Conservation (phyloP, 2,888 invertebrate species). For the Cyrtodaria siliqua region DNA sequence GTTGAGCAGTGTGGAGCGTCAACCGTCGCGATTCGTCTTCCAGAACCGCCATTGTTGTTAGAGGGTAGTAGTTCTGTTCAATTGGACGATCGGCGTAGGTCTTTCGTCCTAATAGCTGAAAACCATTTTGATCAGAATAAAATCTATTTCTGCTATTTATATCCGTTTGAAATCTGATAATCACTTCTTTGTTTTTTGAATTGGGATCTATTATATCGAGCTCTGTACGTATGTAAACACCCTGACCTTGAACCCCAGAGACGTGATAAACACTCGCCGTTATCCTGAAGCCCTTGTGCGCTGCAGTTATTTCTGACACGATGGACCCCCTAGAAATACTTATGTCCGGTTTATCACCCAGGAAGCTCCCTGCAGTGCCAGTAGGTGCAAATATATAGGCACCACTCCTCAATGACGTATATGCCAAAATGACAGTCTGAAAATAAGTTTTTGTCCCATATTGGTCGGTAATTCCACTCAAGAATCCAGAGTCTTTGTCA, state of each 20-base stretch:
- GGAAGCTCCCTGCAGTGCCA: slow-evolving; percentile 69
- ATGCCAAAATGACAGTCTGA: slow-evolving; percentile 88
- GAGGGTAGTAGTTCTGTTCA: slow-evolving; percentile 84
- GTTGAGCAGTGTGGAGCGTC: slow-evolving; percentile 80
- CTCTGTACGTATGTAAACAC: slow-evolving; percentile 73
- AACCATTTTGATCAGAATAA: slow-evolving; percentile 84
- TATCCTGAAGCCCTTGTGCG: slow-evolving; percentile 84
- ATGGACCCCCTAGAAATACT: slow-evolving; percentile 94
- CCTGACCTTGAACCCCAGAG: slow-evolving; percentile 65
- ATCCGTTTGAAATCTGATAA: slow-evolving; percentile 79
- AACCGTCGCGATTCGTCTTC: slow-evolving; percentile 77
- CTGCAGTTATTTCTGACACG: slow-evolving; percentile 93
- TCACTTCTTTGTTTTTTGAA: slow-evolving; percentile 78
- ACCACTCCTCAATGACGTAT: slow-evolving; percentile 89
- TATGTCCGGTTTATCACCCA: slow-evolving; percentile 87
- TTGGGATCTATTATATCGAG: slow-evolving; percentile 65
- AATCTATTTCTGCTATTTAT: slow-evolving; percentile 73
- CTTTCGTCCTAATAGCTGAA: slow-evolving; percentile 79
- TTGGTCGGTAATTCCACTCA: slow-evolving; percentile 93
- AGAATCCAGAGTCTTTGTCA: slow-evolving; percentile 67
- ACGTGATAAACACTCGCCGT: slow-evolving; percentile 71
- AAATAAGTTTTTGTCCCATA: slow-evolving; percentile 87
- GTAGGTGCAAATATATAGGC: slow-evolving; percentile 84
- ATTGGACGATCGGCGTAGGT: slow-evolving; percentile 71
- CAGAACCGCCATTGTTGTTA: slow-evolving; percentile 79